Conservation (phyloP, 92 coral and sea anemone species). For the Porites rus region DNA sequence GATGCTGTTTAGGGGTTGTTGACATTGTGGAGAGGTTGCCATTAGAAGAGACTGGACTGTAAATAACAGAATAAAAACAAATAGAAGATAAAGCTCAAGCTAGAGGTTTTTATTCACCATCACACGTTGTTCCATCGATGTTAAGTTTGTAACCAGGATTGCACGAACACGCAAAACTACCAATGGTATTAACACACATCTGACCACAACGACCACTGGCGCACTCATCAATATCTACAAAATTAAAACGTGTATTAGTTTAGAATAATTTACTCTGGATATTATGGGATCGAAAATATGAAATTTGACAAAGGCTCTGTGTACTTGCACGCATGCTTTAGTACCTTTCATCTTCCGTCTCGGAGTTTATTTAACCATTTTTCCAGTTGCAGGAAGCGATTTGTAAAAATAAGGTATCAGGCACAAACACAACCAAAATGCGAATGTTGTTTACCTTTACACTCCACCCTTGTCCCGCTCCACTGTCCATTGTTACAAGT, state of each 20-base stretch:
- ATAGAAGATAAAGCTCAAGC: neutral
- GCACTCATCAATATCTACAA: constrained; percentile 88
- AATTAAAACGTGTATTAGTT: neutral
- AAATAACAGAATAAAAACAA: too few relatives aligned
- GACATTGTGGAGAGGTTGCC: too few relatives aligned
- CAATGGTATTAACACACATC: constrained; percentile 80
- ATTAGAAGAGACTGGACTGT: too few relatives aligned
- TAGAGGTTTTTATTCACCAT: constrained; percentile 56
- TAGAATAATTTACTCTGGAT: neutral
- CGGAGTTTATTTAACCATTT: neutral
- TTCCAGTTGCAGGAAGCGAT: too few relatives aligned
- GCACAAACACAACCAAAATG: too few relatives aligned
- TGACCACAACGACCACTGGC: constrained; percentile 76
- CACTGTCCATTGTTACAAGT: constrained; percentile 82
- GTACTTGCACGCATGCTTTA: neutral
- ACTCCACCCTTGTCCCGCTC: constrained; percentile 82
- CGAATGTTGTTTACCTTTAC: constrained; percentile 65
- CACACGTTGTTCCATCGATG: constrained; percentile 72
- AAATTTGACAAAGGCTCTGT: neutral
- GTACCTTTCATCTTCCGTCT: too few relatives aligned
- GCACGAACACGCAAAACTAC: constrained; percentile 87
- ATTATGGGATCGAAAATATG: neutral
- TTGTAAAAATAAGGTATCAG: too few relatives aligned
- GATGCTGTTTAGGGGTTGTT: too few relatives aligned
- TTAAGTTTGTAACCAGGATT: constrained; percentile 80